phyloP scores from a whole-genome alignment of 1,140 invertebrate genomes.

The Rhyzopertha dominica region DNA sequence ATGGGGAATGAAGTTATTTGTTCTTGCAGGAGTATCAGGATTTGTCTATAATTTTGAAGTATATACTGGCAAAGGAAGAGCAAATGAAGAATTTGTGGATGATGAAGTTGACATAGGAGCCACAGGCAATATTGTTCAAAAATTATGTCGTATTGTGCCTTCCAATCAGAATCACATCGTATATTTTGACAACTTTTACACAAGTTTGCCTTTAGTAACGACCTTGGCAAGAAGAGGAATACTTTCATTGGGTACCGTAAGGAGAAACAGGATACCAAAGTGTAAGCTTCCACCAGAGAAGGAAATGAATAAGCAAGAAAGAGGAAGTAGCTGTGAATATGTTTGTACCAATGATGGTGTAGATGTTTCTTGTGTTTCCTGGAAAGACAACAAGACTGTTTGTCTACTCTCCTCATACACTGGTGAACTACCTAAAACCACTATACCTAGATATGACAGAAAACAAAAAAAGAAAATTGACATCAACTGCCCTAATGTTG shows the following conservation, averaged over 20 bases:
- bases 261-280: slow-evolving; percentile 25
- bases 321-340: slow-evolving; percentile 45
- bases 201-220: slow-evolving; percentile 17
- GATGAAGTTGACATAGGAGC: slow-evolving; percentile 15
- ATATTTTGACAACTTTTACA: slow-evolving; percentile 23
- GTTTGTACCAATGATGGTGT: slow-evolving; percentile 7
- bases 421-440: slow-evolving; percentile 10
- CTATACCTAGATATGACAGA: slow-evolving; percentile 15
- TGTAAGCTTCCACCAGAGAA: slow-evolving; percentile 22
- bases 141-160: slow-evolving; percentile 11
- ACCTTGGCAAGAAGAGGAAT: slow-evolving; percentile 26
- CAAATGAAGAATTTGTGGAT: neutral
- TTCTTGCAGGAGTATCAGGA: slow-evolving; percentile 19
- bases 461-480: slow-evolving; percentile 16
- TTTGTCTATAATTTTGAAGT: slow-evolving; percentile 26
- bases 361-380: slow-evolving; percentile 18
- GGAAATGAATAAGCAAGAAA: slow-evolving; percentile 14
- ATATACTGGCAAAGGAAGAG: slow-evolving; percentile 14
- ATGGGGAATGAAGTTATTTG: slow-evolving; percentile 41
- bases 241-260: slow-evolving; percentile 21
- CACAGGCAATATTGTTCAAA: slow-evolving; percentile 17
- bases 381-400: slow-evolving; percentile 24
- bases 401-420: slow-evolving; percentile 17
- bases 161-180: slow-evolving; percentile 14
- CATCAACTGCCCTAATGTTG: slow-evolving; percentile 14